Base-by-base conservation (phyloP, 2,797 vertebrate genomes). In the Gymnothorax javanicus region DNA sequence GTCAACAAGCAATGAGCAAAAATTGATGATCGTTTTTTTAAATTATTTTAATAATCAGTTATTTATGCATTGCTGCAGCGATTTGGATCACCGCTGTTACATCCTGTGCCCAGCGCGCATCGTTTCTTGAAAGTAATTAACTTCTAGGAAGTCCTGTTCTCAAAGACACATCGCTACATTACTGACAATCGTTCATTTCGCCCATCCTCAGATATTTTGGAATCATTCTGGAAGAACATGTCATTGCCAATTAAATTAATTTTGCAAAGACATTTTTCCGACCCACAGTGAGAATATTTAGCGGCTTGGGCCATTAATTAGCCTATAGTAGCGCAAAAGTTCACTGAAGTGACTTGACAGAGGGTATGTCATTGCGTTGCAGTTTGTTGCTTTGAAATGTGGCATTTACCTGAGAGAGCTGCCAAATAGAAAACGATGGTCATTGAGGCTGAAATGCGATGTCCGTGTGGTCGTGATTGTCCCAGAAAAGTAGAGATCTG, bases 111-210 rank as follows among this genome's bases (percentile, higher is more conserved):
- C 77, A 17, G 77, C 77, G 23, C 33, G 33, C 33, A 43, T 54
- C 20, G 77, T 81, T 81, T 81, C 77, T 77, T 23, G 25, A 81
- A 56, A 54, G 50, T 81, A 81, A 81, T 56, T 9, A 81, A 81
- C 77, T 81, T 79, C 56, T 81, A 6, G 3, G 7, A 23, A 52
- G 33, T 3, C 17, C 7, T 23, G 52, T 77, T 13, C 13, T 77
- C 73, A 77, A 50, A 52, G 50, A 81, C 50, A 52, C 56, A 43
- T 43, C 33, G 33, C 56, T 79, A 79, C 50, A 67, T 73, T 11
- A 12, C 27, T 12, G 12, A 12, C 27, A 73, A 67, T 13, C 71
- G 71, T 73, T 33, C 27, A 33, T 7, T 73, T 73, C 43, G 25
- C 33, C 43, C 27, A 12, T 73, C 33, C 25, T 73, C 13, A 15